Percentiles rank a stretch among this genome's conserved stretches.
Evolutionary conservation across 2,888 invertebrate genomes (phyloP).

Genomic region (Coelogynopora nodosa): DNA sequence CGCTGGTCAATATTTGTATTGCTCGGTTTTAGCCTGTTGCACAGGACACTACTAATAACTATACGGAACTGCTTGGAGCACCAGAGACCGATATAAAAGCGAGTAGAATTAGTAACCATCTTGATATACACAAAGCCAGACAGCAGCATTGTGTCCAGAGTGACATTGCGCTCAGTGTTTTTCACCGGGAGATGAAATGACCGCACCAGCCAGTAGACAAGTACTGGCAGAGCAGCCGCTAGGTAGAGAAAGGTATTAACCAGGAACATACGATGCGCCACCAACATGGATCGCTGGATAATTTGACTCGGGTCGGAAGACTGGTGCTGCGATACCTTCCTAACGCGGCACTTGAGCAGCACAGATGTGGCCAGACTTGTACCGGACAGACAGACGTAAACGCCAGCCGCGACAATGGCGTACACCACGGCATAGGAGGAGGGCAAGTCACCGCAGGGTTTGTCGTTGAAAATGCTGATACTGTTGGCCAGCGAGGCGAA

Average conservation of each 20-base stretch:
- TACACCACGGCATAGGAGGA: not conserved
- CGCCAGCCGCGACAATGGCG: not conserved
- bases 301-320: not conserved
- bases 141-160: not conserved
- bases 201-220: not conserved
- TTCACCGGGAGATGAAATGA: not conserved
- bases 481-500: not conserved
- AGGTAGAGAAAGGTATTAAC: not conserved
- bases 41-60: no score
- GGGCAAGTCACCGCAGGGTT: not conserved
- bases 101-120: not conserved
- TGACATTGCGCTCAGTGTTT: not conserved
- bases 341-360: not conserved
- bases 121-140: not conserved
- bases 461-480: not conserved
- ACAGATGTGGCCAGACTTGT: not conserved
- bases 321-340: not conserved
- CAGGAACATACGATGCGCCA: not conserved
- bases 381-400: not conserved
- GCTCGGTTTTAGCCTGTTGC: no score
- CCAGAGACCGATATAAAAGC: not conserved
- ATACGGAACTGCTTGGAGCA: not conserved
- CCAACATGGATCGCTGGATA: not conserved
- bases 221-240: not conserved
- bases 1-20: no score